phyloP scores from a whole-genome alignment of 2,888 invertebrate genomes.

The Venusia cambrica region DNA sequence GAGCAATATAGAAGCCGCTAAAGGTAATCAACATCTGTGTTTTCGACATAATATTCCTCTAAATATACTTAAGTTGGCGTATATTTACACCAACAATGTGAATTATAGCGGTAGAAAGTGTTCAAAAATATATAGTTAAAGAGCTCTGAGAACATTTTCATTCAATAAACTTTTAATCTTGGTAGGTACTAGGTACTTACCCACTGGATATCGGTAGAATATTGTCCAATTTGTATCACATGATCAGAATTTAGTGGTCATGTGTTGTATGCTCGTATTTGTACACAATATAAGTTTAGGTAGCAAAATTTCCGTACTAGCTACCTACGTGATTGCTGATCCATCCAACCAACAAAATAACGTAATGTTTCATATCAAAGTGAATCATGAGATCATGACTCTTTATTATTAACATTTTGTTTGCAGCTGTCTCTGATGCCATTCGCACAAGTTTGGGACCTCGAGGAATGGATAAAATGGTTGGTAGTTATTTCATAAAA shows the following conservation, averaged over 20 bases:
- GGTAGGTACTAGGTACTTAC: no score
- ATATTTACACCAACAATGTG: neutral
- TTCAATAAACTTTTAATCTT: conserved; percentile 14
- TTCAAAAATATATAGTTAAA: neutral
- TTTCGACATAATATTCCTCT: conserved; percentile 18
- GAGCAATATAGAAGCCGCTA: conserved; percentile 98
- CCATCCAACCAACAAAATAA: no score
- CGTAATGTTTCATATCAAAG: no score
- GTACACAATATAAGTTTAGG: no score
- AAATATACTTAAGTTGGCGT: conserved; percentile 20
- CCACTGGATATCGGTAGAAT: no score
- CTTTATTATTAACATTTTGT: conserved; percentile 6
- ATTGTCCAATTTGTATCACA: conserved; percentile 17
- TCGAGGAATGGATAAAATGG: conserved; percentile 99
- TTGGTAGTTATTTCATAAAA: conserved; percentile 84
- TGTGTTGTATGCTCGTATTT: no score
- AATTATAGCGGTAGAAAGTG: conserved; percentile 5
- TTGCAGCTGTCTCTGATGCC: conserved; percentile 97
- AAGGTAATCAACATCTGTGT: conserved; percentile 85
- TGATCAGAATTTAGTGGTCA: no score
- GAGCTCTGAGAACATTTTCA: conserved; percentile 5
- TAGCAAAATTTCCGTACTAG: no score
- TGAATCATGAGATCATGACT: no score
- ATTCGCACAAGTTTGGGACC: conserved; percentile 99
- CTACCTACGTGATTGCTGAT: no score